These are phyloP conservation scores for Melozone crissalis DNA, from an alignment of 2,113 vertebrate genomes.

Conservation along the genomic window DNA sequence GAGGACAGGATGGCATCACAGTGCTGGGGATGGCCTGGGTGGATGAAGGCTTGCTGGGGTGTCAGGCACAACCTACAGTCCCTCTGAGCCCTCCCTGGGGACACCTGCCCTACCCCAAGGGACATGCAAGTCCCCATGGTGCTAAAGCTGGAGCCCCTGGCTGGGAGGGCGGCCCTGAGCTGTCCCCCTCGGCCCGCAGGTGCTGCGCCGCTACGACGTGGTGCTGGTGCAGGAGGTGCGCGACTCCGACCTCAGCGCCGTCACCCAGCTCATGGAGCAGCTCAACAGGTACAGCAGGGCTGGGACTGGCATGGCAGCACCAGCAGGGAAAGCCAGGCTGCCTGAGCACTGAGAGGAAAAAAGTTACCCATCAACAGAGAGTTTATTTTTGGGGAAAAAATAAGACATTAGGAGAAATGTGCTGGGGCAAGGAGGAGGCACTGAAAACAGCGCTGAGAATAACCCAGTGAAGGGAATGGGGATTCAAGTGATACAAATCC, in stretches of 20 bases:
- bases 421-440: neutral
- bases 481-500: neutral
- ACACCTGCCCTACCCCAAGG: fast-evolving
- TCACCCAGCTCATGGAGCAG: slow-evolving; percentile 77
- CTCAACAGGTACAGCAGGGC: neutral
- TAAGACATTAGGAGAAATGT: neutral
- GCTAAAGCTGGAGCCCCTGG: neutral
- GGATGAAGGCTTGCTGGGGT: neutral
- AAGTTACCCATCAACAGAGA: neutral
- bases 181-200: slow-evolving; percentile 12
- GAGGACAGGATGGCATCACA: neutral
- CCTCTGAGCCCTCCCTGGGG: neutral
- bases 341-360: neutral
- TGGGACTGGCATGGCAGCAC: fast-evolving
- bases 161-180: neutral
- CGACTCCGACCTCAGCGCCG: slow-evolving; percentile 81
- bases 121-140: fast-evolving
- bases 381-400: neutral
- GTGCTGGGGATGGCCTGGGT: neutral
- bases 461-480: neutral
- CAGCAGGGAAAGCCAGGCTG: neutral
- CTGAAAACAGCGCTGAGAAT: neutral
- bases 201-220: slow-evolving; percentile 81
- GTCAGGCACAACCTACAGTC: fast-evolving
- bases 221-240: slow-evolving; percentile 87